These are phyloP conservation scores for Abscondita cerata DNA, from an alignment of 2,888 invertebrate genomes.

Conservation along the genomic window DNA sequence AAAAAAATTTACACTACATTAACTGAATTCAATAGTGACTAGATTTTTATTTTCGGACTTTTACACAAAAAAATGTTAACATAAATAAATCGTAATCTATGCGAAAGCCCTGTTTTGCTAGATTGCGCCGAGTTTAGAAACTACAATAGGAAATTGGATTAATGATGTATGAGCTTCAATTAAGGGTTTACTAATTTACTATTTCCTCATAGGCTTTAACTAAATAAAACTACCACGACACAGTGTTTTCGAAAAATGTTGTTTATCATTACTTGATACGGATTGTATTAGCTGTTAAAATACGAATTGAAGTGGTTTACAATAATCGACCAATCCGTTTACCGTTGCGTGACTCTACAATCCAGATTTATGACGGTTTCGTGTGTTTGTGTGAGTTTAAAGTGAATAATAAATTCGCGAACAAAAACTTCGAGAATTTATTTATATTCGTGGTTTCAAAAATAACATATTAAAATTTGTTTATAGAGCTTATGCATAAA, in stretches of 20 bases:
- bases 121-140: too few species aligned
- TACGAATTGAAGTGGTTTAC: slow-evolving; percentile 18
- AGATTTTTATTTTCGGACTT: too few species aligned
- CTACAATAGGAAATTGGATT: not conserved
- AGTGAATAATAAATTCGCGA: slow-evolving; percentile 15
- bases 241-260: slow-evolving; percentile 12
- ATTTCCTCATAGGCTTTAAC: slow-evolving; percentile 2
- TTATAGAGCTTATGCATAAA: too few species aligned
- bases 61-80: not conserved
- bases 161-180: slow-evolving; percentile 21
- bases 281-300: slow-evolving; percentile 10
- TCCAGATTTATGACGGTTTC: slow-evolving; percentile 13
- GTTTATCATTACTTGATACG: slow-evolving; percentile 5
- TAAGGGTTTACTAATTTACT: slow-evolving; percentile 18
- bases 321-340: slow-evolving; percentile 26
- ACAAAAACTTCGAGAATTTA: slow-evolving; percentile 7
- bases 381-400: slow-evolving; percentile 4
- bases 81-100: too few species aligned
- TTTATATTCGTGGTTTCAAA: slow-evolving; percentile 1
- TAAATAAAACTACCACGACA: too few species aligned
- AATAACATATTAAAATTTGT: not conserved
- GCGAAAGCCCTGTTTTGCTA: too few species aligned
- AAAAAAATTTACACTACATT: too few species aligned
- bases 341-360: slow-evolving; percentile 14
- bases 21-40: too few species aligned